Conservation (phyloP, 2,888 invertebrate species). For the Luffia ferchaultella region DNA sequence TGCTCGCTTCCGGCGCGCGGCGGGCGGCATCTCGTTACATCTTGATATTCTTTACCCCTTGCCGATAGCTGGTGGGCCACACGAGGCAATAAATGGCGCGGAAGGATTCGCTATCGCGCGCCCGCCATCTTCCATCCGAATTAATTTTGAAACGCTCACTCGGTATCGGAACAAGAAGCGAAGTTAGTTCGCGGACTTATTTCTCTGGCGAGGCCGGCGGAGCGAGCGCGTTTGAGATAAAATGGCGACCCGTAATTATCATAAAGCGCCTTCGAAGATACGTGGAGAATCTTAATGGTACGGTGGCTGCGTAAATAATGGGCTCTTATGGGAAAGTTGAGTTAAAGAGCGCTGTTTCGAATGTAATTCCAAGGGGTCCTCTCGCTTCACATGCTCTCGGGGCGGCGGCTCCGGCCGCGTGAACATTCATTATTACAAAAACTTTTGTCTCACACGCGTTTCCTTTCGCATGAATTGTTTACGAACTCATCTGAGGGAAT, state of each 20-base stretch:
- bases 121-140: slow-evolving; percentile 67
- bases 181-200: slow-evolving; percentile 61
- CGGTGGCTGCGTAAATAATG: slow-evolving; percentile 64
- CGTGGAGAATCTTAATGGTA: slow-evolving; percentile 66
- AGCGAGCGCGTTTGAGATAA: slow-evolving; percentile 53
- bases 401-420: slow-evolving; percentile 47
- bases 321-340: slow-evolving; percentile 64
- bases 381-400: slow-evolving; percentile 56
- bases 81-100: slow-evolving; percentile 65
- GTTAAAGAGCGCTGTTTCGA: slow-evolving; percentile 63
- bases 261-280: slow-evolving; percentile 64
- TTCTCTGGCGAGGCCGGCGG: slow-evolving; percentile 48
- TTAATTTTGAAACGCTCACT: slow-evolving; percentile 54
- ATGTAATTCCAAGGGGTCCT: slow-evolving; percentile 59
- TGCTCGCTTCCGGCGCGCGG: slow-evolving; percentile 64
- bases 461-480: neutral
- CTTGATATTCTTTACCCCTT: slow-evolving; percentile 67
- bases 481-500: neutral
- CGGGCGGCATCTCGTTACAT: slow-evolving; percentile 60
- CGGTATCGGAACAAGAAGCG: slow-evolving; percentile 29
- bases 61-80: slow-evolving; percentile 50
- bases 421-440: slow-evolving; percentile 38
- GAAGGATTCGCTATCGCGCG: slow-evolving; percentile 57
- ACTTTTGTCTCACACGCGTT: slow-evolving; percentile 11
- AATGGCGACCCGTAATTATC: slow-evolving; percentile 66